phyloP scores from a whole-genome alignment of 1,140 invertebrate genomes.

The Thaumetopoea pityocampa region DNA sequence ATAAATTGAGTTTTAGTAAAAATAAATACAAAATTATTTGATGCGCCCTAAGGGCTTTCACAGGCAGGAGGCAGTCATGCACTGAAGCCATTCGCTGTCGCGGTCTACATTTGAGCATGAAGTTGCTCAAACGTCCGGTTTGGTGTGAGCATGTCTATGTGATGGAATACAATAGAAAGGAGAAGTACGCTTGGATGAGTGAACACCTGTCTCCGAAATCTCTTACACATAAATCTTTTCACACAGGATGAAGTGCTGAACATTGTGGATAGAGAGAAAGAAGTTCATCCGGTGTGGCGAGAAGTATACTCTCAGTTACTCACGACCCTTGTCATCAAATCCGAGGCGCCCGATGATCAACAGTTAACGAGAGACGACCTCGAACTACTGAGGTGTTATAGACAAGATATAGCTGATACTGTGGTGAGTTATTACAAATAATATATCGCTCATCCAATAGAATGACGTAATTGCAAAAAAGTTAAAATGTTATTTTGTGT shows the following conservation, averaged over 20 bases:
- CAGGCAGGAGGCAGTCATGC: no score
- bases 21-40: no score
- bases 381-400: conserved; percentile 91
- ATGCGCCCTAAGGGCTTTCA: no score
- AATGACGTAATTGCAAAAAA: not conserved
- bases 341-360: conserved; percentile 48
- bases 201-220: no score
- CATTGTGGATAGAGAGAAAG: conserved; percentile 23
- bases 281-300: conserved; percentile 48
- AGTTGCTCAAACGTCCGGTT: no score
- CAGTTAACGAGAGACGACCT: conserved; percentile 83
- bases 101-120: no score
- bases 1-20: no score
- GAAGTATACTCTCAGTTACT: conserved; percentile 58
- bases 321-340: conserved; percentile 51
- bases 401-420: conserved; percentile 93
- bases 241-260: conserved; percentile 54
- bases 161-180: no score
- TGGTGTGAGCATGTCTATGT: no score
- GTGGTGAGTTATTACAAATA: conserved; percentile 76
- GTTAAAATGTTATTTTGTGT: not conserved
- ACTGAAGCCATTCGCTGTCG: no score
- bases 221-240: conserved; percentile 1
- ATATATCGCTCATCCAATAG: not conserved
- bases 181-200: no score